phyloP scores from a whole-genome alignment of 2,888 invertebrate species.

The Drosophila paramelanica region DNA sequence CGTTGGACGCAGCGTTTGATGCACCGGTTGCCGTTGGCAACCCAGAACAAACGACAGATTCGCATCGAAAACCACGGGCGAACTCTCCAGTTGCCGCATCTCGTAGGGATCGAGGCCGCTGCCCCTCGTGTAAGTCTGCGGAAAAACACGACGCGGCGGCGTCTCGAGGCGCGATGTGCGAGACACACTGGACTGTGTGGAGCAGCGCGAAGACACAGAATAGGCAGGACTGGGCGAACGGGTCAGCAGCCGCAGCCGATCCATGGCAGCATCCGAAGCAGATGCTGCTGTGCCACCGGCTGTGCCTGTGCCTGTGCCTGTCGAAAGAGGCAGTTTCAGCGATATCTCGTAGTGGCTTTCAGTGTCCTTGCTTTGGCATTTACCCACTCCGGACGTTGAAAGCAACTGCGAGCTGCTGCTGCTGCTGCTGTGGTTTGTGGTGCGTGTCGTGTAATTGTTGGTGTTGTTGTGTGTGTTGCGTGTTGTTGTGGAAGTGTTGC shows the following conservation, averaged over 20 bases:
- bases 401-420: constrained; percentile 59
- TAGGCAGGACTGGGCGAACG: constrained; percentile 87
- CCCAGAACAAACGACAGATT: constrained; percentile 92
- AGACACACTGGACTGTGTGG: constrained; percentile 61
- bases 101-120: constrained; percentile 87
- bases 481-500: constrained; percentile 11
- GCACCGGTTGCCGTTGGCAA: constrained; percentile 89
- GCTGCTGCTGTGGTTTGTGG: constrained; percentile 32
- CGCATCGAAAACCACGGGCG: constrained; percentile 93
- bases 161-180: constrained; percentile 73
- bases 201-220: constrained; percentile 78
- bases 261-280: constrained; percentile 47
- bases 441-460: constrained; percentile 28
- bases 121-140: constrained; percentile 87
- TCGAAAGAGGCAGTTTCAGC: constrained; percentile 74
- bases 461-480: constrained; percentile 33
- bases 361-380: constrained; percentile 36
- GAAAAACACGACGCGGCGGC: constrained; percentile 89
- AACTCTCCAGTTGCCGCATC: constrained; percentile 88
- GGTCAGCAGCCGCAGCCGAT: constrained; percentile 74
- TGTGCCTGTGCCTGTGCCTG: constrained; percentile 36
- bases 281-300: constrained; percentile 7
- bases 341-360: constrained; percentile 67
- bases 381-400: constrained; percentile 60
- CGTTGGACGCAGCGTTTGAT: constrained; percentile 89